Evolutionary conservation across 2,888 invertebrate species (phyloP).

Genomic region (Andrena bicolor): DNA sequence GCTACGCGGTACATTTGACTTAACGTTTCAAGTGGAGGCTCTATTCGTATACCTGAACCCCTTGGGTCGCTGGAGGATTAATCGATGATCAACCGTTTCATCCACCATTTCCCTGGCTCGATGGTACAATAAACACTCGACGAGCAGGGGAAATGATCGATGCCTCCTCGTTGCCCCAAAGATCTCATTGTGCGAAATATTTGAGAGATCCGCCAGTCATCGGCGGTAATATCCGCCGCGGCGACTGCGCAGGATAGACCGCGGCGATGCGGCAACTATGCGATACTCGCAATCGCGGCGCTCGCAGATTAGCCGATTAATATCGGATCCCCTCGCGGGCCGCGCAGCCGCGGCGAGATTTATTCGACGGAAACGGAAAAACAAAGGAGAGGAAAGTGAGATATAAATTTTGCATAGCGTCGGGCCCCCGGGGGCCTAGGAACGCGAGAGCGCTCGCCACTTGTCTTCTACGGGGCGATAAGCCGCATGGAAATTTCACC

Average conservation of each 20-base stretch:
- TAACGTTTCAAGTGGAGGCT: no score
- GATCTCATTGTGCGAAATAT: conserved; percentile 34
- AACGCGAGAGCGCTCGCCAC: conserved; percentile 18
- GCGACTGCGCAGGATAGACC: conserved; percentile 10
- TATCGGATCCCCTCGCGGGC: neutral
- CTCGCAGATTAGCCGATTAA: conserved; percentile 18
- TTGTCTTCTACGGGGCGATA: conserved; percentile 30
- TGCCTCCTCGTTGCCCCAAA: neutral
- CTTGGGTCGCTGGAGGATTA: neutral
- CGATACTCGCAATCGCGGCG: neutral
- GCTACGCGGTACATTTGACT: neutral
- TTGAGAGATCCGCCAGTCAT: conserved; percentile 40
- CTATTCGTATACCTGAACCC: no score
- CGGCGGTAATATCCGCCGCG: conserved; percentile 39
- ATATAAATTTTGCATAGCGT: conserved; percentile 30
- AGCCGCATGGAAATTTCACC: conserved; percentile 44
- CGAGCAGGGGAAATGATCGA: neutral
- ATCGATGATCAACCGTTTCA: neutral
- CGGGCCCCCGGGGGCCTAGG: neutral
- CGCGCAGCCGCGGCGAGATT: conserved; percentile 1
- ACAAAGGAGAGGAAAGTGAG: conserved; percentile 35
- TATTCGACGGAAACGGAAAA: conserved; percentile 18
- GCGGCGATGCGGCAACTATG: conserved; percentile 2
- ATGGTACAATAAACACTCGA: conserved; percentile 5
- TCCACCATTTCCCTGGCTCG: neutral